Evolutionary conservation across 2,888 invertebrate genomes (phyloP).

Genomic region (Congeria kusceri): DNA sequence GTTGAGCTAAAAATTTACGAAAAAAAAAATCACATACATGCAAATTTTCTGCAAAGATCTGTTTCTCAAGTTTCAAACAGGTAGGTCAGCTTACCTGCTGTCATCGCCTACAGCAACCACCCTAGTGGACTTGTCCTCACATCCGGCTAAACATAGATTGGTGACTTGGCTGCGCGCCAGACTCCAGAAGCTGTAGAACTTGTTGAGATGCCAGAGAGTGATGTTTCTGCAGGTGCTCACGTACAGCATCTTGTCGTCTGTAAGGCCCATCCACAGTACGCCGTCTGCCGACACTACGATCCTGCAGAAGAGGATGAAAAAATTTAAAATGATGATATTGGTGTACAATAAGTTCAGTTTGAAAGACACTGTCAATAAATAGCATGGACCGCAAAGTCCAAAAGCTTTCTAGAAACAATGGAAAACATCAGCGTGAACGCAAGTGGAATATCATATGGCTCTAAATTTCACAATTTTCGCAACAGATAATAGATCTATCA

Average conservation of each 20-base stretch:
- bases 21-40: too few species aligned
- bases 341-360: too few species aligned
- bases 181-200: conserved; percentile 82
- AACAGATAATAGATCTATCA: too few species aligned
- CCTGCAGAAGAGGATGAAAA: conserved; percentile 45
- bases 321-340: too few species aligned
- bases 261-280: conserved; percentile 84
- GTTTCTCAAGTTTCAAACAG: neutral
- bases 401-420: too few species aligned
- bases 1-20: too few species aligned
- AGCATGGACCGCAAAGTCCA: too few species aligned
- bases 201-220: conserved; percentile 83
- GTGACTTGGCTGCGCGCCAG: conserved; percentile 76
- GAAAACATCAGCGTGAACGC: too few species aligned
- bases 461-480: too few species aligned
- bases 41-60: too few species aligned
- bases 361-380: too few species aligned
- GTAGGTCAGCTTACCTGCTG: conserved; percentile 77
- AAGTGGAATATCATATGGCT: too few species aligned
- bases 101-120: conserved; percentile 82
- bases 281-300: conserved; percentile 77
- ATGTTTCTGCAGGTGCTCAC: conserved; percentile 79
- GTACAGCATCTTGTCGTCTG: conserved; percentile 82
- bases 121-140: conserved; percentile 79
- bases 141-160: conserved; percentile 69